Percentiles rank a stretch among this genome's conserved stretches.
Evolutionary conservation across 2,113 vertebrate genomes (phyloP).

Genomic region (Crypturellus undulatus): DNA sequence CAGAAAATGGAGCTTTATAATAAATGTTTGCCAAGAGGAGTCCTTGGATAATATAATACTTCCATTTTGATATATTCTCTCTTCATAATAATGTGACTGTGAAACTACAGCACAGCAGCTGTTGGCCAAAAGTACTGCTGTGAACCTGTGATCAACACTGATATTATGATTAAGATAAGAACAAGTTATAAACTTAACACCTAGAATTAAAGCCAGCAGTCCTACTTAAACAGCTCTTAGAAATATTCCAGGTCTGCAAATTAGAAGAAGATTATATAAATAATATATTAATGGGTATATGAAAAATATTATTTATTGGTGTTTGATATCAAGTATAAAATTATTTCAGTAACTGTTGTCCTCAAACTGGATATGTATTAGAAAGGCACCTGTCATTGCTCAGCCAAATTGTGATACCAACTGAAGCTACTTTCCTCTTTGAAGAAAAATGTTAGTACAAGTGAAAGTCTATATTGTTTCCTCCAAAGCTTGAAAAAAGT

Average conservation of each 20-base stretch:
- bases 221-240: background rate
- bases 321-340: background rate
- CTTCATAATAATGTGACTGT: background rate
- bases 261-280: background rate
- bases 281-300: background rate
- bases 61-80: background rate
- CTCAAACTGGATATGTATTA: background rate
- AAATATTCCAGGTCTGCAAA: background rate
- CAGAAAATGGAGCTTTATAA: background rate
- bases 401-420: background rate
- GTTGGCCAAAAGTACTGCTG: background rate
- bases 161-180: background rate
- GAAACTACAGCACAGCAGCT: background rate
- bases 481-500: background rate
- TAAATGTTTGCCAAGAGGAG: background rate
- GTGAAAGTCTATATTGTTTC: background rate
- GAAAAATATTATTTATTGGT: background rate
- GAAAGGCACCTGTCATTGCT: background rate
- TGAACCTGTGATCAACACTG: background rate
- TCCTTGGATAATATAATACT: background rate
- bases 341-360: background rate
- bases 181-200: slow-evolving; percentile 1
- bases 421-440: background rate
- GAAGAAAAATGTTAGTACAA: background rate
- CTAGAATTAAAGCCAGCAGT: background rate